phyloP scores from a whole-genome alignment of 2,113 vertebrate species.

The Gavia stellata region DNA sequence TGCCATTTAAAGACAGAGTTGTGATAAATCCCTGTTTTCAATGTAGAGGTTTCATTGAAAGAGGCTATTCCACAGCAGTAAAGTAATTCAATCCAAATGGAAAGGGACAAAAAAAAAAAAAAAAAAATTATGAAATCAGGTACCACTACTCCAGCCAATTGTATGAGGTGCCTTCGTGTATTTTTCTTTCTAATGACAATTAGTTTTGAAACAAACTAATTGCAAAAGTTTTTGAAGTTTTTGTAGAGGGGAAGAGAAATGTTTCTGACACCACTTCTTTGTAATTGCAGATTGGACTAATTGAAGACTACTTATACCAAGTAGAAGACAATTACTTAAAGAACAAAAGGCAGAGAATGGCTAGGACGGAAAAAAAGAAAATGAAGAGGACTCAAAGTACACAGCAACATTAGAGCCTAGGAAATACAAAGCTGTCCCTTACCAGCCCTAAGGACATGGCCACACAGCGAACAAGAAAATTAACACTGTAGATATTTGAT shows the following conservation, averaged over 20 bases:
- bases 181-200: neutral
- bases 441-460: neutral
- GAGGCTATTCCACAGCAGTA: conserved; percentile 16
- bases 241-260: neutral
- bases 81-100: conserved; percentile 21
- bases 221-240: neutral
- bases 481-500: neutral
- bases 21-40: conserved; percentile 49
- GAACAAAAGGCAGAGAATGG: conserved; percentile 58
- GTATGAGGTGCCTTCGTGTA: neutral
- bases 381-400: conserved; percentile 43
- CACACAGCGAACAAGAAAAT: neutral
- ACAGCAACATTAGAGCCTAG: neutral
- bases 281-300: conserved; percentile 64
- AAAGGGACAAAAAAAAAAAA: neutral
- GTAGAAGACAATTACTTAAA: conserved; percentile 70
- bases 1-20: conserved; percentile 59
- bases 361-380: conserved; percentile 55
- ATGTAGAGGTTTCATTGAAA: conserved; percentile 27
- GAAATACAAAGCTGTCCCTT: neutral
- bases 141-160: neutral
- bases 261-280: conserved; percentile 9
- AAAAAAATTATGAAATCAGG: neutral
- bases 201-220: neutral
- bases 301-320: conserved; percentile 72